Evolutionary conservation across 2,797 vertebrate genomes (phyloP).

Genomic region (Astyanax mexicanus): DNA sequence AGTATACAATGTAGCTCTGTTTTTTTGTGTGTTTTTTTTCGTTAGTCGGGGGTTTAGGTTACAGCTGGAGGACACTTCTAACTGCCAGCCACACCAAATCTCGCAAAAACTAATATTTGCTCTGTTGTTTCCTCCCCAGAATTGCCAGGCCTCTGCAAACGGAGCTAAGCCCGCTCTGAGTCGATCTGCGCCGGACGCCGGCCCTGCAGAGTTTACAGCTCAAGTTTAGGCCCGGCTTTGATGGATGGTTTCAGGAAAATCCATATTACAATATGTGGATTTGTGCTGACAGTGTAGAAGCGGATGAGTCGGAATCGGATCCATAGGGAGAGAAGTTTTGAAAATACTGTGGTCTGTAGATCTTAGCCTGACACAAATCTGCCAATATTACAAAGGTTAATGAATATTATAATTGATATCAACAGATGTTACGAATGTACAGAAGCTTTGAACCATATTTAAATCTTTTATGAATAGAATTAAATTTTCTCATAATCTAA

Average conservation of each 20-base stretch:
- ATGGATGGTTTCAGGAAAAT: slow-evolving; percentile 18
- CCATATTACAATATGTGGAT: slow-evolving; percentile 7
- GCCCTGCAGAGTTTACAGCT: background rate
- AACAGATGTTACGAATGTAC: no score
- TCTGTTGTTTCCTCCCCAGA: slow-evolving; percentile 34
- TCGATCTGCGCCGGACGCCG: slow-evolving; percentile 11
- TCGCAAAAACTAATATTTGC: slow-evolving; percentile 54
- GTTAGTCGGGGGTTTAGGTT: slow-evolving; percentile 54
- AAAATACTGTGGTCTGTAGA: background rate
- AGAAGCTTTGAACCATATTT: no score
- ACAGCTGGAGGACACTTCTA: slow-evolving; percentile 51
- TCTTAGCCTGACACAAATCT: background rate
- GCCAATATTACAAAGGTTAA: background rate
- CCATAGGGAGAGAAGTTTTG: background rate
- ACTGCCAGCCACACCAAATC: slow-evolving; percentile 21
- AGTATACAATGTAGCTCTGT: slow-evolving; percentile 54
- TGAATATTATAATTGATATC: background rate
- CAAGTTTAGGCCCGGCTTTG: slow-evolving; percentile 18
- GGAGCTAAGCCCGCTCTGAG: slow-evolving; percentile 36
- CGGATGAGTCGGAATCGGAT: slow-evolving; percentile 1
- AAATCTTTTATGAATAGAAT: no score
- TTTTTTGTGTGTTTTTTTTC: slow-evolving; percentile 33
- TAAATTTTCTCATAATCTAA: no score
- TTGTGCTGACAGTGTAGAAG: slow-evolving; percentile 3
- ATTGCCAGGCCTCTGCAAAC: slow-evolving; percentile 48